A percentile compares a stretch with the other conserved stretches of the same genome.
phyloP scores from a whole-genome alignment of 2,113 vertebrate species.

The Neolamprologus modestus region DNA sequence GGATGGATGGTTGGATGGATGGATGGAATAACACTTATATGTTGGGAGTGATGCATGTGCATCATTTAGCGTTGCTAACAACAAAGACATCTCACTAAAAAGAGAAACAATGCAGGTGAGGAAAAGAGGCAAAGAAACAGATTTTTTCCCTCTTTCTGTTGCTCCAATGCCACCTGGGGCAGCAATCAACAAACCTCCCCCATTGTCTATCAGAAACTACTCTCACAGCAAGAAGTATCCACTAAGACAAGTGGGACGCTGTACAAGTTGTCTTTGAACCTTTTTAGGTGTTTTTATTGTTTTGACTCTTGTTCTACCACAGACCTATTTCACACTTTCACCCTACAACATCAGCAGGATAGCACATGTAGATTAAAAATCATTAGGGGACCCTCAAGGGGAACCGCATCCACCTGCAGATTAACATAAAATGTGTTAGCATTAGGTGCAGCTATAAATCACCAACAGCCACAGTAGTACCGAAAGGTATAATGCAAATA shows the following conservation, averaged over 20 bases:
- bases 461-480: neutral
- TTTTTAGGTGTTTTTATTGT: neutral
- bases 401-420: constrained; percentile 2
- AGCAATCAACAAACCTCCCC: constrained; percentile 4
- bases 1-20: neutral
- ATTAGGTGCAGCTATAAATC: constrained; percentile 2
- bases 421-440: neutral
- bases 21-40: neutral
- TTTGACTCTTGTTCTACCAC: neutral
- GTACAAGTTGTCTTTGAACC: neutral
- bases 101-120: neutral
- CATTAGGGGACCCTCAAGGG: constrained; percentile 5
- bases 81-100: neutral
- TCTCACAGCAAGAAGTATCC: neutral
- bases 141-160: neutral
- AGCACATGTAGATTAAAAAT: constrained; percentile 24
- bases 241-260: neutral
- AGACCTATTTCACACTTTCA: constrained; percentile 1
- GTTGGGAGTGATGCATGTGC: neutral
- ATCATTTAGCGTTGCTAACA: neutral
- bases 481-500: neutral
- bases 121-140: neutral
- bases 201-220: constrained; percentile 2
- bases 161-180: neutral
- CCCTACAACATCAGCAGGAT: neutral